Evolutionary conservation across 2,113 vertebrate species (phyloP).

Genomic region (Phaetusa simplex): DNA sequence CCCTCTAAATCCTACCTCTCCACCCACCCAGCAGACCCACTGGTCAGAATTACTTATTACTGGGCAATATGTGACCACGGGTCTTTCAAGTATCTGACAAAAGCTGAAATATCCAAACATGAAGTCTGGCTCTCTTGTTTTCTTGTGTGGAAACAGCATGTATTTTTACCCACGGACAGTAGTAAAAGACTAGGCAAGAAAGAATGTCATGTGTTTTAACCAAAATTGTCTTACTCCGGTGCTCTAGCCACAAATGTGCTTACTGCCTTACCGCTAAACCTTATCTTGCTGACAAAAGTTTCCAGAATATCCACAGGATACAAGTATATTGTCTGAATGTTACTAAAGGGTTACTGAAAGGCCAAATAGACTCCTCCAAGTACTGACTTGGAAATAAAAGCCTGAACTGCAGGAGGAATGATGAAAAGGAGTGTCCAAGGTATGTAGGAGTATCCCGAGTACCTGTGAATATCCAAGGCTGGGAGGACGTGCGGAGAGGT

Average conservation of each 20-base stretch:
- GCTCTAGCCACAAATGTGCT: not conserved
- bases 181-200: not conserved
- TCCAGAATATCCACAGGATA: not conserved
- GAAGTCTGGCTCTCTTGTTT: not conserved
- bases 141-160: not conserved
- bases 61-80: not conserved
- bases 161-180: not conserved
- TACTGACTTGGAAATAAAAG: not conserved
- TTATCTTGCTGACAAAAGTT: not conserved
- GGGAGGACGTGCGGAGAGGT: fast-evolving
- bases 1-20: not conserved
- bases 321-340: not conserved
- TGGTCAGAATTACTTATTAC: not conserved
- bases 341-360: not conserved
- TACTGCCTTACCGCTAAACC: not conserved
- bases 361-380: not conserved
- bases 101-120: not conserved
- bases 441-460: too few relatives aligned
- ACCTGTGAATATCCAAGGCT: not conserved
- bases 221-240: not conserved
- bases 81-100: not conserved
- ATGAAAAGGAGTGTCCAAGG: not conserved
- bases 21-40: not conserved
- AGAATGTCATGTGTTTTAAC: not conserved
- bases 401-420: not conserved